These are phyloP conservation scores for Vesta saturnalis DNA, from an alignment of 2,888 invertebrate genomes.

Conservation along the genomic window DNA sequence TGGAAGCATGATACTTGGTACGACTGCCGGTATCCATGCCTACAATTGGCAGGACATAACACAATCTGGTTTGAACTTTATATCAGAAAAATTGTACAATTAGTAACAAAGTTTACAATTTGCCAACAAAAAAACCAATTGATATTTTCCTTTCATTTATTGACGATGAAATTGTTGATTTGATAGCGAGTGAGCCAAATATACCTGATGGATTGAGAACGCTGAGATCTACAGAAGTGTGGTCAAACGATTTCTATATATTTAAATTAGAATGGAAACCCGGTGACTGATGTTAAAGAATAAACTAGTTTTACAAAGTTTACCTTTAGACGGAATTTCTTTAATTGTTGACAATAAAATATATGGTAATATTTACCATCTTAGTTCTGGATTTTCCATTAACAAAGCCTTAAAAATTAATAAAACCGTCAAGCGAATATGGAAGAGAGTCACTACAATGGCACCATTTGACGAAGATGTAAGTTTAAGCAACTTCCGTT, in stretches of 20 bases:
- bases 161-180: too few species aligned
- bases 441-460: conserved; percentile 68
- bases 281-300: conserved; percentile 52
- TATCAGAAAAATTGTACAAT: too few species aligned
- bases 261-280: conserved; percentile 69
- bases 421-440: conserved; percentile 63
- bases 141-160: too few species aligned
- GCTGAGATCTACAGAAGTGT: conserved; percentile 44
- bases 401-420: conserved; percentile 45
- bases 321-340: conserved; percentile 63
- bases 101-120: too few species aligned
- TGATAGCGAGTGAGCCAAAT: too few species aligned
- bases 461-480: too few species aligned
- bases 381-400: conserved; percentile 56
- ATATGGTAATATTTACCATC: conserved; percentile 62
- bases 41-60: too few species aligned
- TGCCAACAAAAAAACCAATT: too few species aligned
- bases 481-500: too few species aligned
- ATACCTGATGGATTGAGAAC: conserved; percentile 52
- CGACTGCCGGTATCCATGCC: too few species aligned
- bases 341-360: conserved; percentile 64
- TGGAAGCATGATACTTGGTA: too few species aligned
- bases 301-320: not conserved
- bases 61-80: too few species aligned
- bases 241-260: conserved; percentile 67